Evolutionary conservation across 2,888 invertebrate species (phyloP).

Genomic region (Chaetogeoica ovagalla): DNA sequence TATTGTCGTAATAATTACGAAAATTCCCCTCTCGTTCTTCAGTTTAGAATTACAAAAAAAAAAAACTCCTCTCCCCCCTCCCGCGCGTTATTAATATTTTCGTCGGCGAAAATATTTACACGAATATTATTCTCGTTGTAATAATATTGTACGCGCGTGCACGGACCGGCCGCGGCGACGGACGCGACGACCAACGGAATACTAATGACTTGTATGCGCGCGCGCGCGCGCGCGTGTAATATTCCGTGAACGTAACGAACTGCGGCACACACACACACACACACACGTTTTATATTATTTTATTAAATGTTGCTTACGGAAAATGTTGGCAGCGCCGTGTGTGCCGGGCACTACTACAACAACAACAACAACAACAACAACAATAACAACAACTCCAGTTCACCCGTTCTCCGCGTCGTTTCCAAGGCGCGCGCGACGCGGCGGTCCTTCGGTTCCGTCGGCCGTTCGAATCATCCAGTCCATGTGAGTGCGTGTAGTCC

Average conservation of each 20-base stretch:
- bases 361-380: too few relatives aligned
- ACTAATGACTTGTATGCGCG: conserved; percentile 45
- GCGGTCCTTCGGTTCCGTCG: conserved; percentile 7
- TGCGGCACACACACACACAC: background rate
- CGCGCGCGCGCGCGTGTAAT: conserved; percentile 17
- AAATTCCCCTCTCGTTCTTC: too few relatives aligned
- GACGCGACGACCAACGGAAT: conserved; percentile 37
- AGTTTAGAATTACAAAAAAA: too few relatives aligned
- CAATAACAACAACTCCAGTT: conserved; percentile 41
- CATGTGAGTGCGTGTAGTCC: conserved; percentile 46
- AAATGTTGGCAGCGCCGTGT: conserved; percentile 49
- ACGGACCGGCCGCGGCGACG: background rate
- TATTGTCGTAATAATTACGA: too few relatives aligned
- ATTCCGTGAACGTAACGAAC: conserved; percentile 29
- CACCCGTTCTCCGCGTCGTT: conserved; percentile 51
- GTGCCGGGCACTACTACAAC: conserved; percentile 9
- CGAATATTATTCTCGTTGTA: too few relatives aligned
- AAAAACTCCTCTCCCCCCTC: too few relatives aligned
- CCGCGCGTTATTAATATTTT: too few relatives aligned
- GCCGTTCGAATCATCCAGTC: conserved; percentile 24
- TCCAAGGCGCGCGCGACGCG: conserved; percentile 31
- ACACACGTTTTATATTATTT: too few relatives aligned
- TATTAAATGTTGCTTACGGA: background rate
- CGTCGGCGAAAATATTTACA: too few relatives aligned
- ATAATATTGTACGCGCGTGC: conserved; percentile 3